phyloP scores from a whole-genome alignment of 2,888 invertebrate species.

The Blomia tropicalis region DNA sequence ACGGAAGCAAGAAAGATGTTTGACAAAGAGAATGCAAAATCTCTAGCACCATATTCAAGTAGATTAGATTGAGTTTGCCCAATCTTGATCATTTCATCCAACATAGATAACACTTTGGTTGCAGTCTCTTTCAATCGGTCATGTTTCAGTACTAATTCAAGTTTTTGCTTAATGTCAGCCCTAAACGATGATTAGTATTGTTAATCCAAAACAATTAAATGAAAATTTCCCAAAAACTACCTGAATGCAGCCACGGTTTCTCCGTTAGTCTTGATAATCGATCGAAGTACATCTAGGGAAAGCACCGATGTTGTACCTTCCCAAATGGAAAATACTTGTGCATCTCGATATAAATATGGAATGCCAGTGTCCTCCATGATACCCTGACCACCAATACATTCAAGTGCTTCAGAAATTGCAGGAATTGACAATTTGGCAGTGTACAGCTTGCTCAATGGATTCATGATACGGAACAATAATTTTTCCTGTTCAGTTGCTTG shows the following conservation, averaged over 20 bases:
- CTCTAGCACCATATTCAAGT: conserved; percentile 38
- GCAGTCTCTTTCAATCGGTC: conserved; percentile 19
- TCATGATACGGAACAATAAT: conserved; percentile 39
- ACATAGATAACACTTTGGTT: conserved; percentile 8
- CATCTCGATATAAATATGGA: conserved; percentile 41
- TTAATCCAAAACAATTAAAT: background rate
- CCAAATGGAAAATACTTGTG: conserved; percentile 44
- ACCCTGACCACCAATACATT: conserved; percentile 45
- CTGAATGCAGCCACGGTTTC: conserved; percentile 27
- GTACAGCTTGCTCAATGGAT: conserved; percentile 43
- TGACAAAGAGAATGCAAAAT: conserved; percentile 40
- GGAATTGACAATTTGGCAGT: conserved; percentile 41
- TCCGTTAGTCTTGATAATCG: conserved; percentile 39
- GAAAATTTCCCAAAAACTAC: conserved; percentile 28
- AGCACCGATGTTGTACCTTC: conserved; percentile 46
- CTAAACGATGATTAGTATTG: background rate
- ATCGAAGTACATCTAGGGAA: conserved; percentile 42
- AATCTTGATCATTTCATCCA: conserved; percentile 23
- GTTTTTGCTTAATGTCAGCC: background rate
- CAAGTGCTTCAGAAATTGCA: conserved; percentile 42
- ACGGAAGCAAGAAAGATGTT: conserved; percentile 26
- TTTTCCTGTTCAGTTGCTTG: conserved; percentile 36
- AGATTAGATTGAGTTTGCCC: conserved; percentile 30
- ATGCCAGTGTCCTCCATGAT: conserved; percentile 45
- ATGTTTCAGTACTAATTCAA: background rate